Evolutionary conservation across 1,140 invertebrate genomes (phyloP).

Genomic region (Triops longicaudatus): DNA sequence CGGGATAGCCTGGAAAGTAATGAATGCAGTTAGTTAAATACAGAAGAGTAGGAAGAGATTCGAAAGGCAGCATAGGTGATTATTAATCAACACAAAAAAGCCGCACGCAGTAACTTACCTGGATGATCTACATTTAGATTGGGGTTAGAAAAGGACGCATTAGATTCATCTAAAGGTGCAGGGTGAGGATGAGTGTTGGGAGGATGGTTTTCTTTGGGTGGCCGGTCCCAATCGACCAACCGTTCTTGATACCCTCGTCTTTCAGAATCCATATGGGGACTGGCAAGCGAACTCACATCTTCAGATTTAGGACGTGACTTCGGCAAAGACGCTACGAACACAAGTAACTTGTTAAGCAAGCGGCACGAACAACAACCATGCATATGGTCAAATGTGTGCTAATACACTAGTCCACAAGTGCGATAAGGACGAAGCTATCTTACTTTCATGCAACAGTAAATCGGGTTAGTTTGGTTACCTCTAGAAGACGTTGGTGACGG

Average conservation of each 20-base stretch:
- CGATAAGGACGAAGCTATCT: too few relatives aligned
- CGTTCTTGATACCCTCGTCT: slow-evolving; percentile 32
- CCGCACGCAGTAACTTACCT: slow-evolving; percentile 32
- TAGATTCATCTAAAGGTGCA: slow-evolving; percentile 20
- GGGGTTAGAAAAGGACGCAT: slow-evolving; percentile 20
- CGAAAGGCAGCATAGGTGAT: too few relatives aligned
- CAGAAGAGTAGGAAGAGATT: not conserved
- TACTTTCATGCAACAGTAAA: not conserved
- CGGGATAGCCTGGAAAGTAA: not conserved
- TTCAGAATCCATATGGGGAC: slow-evolving; percentile 17
- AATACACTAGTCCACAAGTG: too few relatives aligned
- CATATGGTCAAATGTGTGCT: not conserved
- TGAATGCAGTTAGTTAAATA: not conserved
- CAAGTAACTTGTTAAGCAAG: slow-evolving; percentile 16
- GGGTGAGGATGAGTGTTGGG: slow-evolving; percentile 29
- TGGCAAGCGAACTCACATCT: slow-evolving; percentile 20
- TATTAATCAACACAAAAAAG: not conserved
- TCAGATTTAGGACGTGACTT: slow-evolving; percentile 30
- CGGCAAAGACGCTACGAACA: slow-evolving; percentile 31
- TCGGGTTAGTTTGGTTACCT: not conserved
- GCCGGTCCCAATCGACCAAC: slow-evolving; percentile 33
- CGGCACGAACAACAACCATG: not conserved
- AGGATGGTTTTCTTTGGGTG: slow-evolving; percentile 29
- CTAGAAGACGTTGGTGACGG: slow-evolving; percentile 53
- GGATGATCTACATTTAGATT: slow-evolving; percentile 30